A percentile compares a stretch with the other conserved stretches of the same genome.
Conservation (phyloP, 53 echinoderm and acorn worm species). For the Crossaster papposus region DNA sequence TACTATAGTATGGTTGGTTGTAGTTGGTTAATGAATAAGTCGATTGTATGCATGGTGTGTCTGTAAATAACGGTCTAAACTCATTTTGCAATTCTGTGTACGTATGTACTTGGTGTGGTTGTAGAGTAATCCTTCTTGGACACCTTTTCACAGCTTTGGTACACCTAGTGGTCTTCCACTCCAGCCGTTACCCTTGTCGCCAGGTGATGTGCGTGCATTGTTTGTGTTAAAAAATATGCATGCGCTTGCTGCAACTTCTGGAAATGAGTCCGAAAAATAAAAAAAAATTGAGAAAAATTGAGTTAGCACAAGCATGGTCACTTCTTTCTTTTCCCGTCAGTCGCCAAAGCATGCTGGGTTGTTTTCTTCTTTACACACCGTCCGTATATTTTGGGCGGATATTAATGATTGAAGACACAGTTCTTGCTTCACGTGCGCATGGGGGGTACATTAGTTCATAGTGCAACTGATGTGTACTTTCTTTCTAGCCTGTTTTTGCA, state of each 20-base stretch:
- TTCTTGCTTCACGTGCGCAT: too few species aligned
- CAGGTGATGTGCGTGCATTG: constrained; percentile 13
- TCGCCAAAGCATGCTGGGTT: too few species aligned
- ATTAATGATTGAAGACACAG: too few species aligned
- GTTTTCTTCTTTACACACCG: too few species aligned
- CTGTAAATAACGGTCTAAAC: not conserved
- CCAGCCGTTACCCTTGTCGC: constrained; percentile 22
- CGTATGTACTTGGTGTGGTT: not conserved
- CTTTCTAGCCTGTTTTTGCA: too few species aligned
- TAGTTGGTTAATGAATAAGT: too few species aligned
- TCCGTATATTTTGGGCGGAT: too few species aligned
- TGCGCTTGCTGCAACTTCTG: not conserved
- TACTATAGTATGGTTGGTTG: too few species aligned
- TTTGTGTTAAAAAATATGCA: not conserved
- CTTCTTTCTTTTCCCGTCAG: too few species aligned
- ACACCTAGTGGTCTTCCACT: constrained; percentile 1
- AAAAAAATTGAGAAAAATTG: not conserved
- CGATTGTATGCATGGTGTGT: not conserved
- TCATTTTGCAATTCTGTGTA: not conserved
- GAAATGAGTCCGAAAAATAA: not conserved
- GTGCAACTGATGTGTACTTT: too few species aligned
- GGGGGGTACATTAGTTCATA: too few species aligned
- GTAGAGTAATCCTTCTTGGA: not conserved
- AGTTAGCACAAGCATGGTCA: too few species aligned
- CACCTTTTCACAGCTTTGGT: not conserved